These are phyloP conservation scores for Prunella fulvescens DNA, from an alignment of 2,113 vertebrate genomes.

Conservation along the genomic window DNA sequence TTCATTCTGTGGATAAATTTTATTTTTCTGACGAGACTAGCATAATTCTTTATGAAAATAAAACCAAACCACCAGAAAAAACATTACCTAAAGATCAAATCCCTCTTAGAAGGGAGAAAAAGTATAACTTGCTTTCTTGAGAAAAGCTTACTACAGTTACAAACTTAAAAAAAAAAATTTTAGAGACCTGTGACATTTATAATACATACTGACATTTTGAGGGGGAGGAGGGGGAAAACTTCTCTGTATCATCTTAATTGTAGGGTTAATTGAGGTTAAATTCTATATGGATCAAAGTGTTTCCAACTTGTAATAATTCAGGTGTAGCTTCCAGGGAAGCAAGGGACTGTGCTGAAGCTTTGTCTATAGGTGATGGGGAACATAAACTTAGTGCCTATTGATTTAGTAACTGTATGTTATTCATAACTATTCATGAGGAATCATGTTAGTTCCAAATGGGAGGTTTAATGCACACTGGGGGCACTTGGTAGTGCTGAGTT, in stretches of 20 bases:
- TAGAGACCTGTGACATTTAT: neutral
- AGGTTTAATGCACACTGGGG: conserved; percentile 52
- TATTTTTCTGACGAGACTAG: neutral
- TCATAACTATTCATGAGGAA: conserved; percentile 49
- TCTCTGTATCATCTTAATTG: neutral
- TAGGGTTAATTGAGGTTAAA: neutral
- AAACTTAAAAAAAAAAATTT: neutral
- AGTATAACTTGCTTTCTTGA: neutral
- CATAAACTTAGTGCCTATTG: conserved; percentile 22
- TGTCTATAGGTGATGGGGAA: neutral
- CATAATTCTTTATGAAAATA: neutral
- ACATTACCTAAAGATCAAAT: neutral
- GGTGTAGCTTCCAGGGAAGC: neutral
- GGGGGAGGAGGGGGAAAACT: neutral
- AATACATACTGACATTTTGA: neutral
- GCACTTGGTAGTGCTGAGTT: conserved; percentile 25
- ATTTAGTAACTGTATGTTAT: conserved; percentile 51
- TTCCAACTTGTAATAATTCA: neutral
- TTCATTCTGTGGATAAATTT: neutral
- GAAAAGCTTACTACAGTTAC: neutral
- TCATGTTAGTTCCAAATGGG: conserved; percentile 38
- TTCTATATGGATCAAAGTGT: neutral
- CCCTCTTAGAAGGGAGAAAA: neutral
- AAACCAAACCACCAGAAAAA: neutral
- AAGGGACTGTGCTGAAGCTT: neutral